These are phyloP conservation scores for Leptopterna dolabrata DNA, from an alignment of 2,888 invertebrate genomes.

Conservation along the genomic window DNA sequence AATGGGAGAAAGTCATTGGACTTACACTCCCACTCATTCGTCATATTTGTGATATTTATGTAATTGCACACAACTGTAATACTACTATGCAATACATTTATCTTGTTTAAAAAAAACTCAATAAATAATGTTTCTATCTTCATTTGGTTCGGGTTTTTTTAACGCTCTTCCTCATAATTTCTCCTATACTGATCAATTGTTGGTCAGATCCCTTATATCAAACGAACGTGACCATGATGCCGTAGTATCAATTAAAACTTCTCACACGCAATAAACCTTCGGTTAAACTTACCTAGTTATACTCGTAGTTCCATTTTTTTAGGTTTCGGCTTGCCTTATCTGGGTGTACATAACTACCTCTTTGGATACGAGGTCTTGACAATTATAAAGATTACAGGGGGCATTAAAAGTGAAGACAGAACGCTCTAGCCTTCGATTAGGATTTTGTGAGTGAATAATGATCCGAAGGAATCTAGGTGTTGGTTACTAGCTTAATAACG, in stretches of 20 bases:
- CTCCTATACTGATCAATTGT: no score
- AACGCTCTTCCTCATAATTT: no score
- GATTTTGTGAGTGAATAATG: background rate
- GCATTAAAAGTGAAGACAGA: background rate
- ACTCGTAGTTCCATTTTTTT: background rate
- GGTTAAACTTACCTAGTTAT: background rate
- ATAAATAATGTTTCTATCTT: no score
- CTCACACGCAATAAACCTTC: background rate
- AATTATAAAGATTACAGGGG: background rate
- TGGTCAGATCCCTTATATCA: no score
- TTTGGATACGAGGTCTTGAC: background rate
- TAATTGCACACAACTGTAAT: no score
- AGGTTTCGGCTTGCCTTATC: background rate
- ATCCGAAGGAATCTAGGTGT: background rate
- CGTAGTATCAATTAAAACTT: background rate
- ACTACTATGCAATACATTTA: no score
- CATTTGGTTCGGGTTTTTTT: no score
- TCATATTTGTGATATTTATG: no score
- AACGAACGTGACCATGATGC: background rate
- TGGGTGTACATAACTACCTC: background rate
- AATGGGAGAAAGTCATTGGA: no score
- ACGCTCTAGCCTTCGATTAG: background rate
- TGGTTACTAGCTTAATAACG: conserved; percentile 18
- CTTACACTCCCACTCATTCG: no score
- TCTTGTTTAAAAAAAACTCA: no score